These are phyloP conservation scores for Chionis minor DNA, from an alignment of 2,113 vertebrate species.

Conservation along the genomic window DNA sequence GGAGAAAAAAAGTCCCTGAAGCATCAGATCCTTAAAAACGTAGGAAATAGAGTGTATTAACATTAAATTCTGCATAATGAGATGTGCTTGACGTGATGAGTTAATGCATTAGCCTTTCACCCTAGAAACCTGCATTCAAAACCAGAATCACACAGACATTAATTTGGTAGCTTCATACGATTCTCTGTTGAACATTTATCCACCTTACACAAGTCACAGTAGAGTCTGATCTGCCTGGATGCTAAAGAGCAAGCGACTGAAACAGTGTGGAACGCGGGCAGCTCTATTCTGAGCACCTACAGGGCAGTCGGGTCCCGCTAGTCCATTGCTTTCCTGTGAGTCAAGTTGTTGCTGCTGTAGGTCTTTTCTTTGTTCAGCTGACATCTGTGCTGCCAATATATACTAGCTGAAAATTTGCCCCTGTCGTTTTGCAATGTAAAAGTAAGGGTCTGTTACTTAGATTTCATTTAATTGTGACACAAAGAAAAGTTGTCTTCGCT, in stretches of 20 bases:
- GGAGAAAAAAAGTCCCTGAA: neutral
- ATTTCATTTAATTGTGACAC: neutral
- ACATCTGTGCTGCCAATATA: neutral
- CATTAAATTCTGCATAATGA: conserved; percentile 13
- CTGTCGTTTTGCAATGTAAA: neutral
- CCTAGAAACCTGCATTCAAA: neutral
- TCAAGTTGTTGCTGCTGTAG: neutral
- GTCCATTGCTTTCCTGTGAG: neutral
- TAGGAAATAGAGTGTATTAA: neutral
- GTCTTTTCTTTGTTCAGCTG: neutral
- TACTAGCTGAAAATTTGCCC: neutral
- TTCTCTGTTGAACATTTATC: neutral
- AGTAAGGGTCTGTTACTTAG: neutral
- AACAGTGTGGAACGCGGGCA: neutral
- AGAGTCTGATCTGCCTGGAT: neutral
- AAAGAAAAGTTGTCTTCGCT: neutral
- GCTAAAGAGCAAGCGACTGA: neutral
- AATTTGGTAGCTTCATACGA: neutral
- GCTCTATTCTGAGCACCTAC: neutral
- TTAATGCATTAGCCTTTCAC: conserved; percentile 38
- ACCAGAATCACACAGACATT: neutral
- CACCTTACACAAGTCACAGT: neutral
- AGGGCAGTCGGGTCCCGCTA: accelerated
- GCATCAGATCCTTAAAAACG: neutral
- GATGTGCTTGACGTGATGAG: neutral